Conservation (phyloP, 2,797 vertebrate genomes). For the Bovichtus variegatus region DNA sequence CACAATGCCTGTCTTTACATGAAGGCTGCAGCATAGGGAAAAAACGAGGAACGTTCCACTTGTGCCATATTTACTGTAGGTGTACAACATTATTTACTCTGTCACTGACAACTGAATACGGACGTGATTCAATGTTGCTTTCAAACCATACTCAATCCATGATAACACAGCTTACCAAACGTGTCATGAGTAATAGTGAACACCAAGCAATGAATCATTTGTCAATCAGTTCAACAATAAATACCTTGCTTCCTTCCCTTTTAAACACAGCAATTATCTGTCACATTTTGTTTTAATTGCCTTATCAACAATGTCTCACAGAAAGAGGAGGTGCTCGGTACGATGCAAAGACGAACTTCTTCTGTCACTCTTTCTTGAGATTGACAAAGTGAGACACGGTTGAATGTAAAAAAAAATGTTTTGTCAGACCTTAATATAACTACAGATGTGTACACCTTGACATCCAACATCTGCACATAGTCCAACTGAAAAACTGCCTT, state of each 20-base stretch:
- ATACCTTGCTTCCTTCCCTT: neutral
- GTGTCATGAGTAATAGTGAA: neutral
- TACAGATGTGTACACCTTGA: neutral
- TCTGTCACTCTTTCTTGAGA: neutral
- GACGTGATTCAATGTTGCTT: neutral
- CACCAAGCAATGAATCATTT: constrained; percentile 9
- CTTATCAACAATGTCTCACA: neutral
- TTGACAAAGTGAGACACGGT: neutral
- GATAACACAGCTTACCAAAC: neutral
- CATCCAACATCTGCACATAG: neutral
- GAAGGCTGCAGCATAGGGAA: neutral
- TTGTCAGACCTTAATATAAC: neutral
- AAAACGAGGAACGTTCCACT: constrained; percentile 15
- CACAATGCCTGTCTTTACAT: constrained; percentile 23
- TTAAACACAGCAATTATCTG: neutral
- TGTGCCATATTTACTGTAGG: neutral
- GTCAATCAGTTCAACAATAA: neutral
- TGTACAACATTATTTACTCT: neutral
- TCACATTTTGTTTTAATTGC: neutral
- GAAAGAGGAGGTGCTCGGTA: neutral
- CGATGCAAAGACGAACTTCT: neutral
- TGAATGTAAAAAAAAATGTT: neutral
- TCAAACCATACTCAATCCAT: neutral
- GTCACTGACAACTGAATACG: neutral
- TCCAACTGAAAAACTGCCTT: neutral